A percentile compares a stretch with the other conserved stretches of the same genome.
phyloP scores from a whole-genome alignment of 2,888 invertebrate genomes.

The Leptinotarsa rubiginosa region DNA sequence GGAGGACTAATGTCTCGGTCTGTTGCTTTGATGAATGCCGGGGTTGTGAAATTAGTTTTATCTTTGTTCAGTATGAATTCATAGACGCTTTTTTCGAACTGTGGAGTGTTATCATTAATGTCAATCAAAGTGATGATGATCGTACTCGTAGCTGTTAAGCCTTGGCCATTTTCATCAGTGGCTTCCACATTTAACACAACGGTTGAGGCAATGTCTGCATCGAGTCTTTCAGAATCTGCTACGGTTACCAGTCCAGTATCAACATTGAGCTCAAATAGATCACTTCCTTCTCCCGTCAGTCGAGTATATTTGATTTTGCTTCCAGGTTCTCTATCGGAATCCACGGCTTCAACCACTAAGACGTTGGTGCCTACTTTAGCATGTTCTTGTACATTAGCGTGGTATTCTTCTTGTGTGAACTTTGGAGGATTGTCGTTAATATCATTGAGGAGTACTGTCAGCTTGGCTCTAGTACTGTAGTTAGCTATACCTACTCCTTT shows the following conservation, averaged over 20 bases:
- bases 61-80: slow-evolving; percentile 84
- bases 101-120: slow-evolving; percentile 70
- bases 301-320: slow-evolving; percentile 69
- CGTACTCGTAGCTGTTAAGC: slow-evolving; percentile 79
- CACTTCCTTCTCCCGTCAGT: slow-evolving; percentile 72
- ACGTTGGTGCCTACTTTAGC: slow-evolving; percentile 71
- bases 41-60: slow-evolving; percentile 77
- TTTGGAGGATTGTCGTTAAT: slow-evolving; percentile 89
- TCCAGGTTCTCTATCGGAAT: slow-evolving; percentile 82
- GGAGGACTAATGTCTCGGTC: slow-evolving; percentile 87
- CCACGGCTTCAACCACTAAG: slow-evolving; percentile 79
- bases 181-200: slow-evolving; percentile 87
- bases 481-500: slow-evolving; percentile 84
- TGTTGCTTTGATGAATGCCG: slow-evolving; percentile 81
- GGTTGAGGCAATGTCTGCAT: slow-evolving; percentile 83
- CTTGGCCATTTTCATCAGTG: slow-evolving; percentile 86
- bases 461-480: slow-evolving; percentile 78
- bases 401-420: slow-evolving; percentile 80
- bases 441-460: slow-evolving; percentile 85
- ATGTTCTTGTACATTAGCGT: slow-evolving; percentile 83
- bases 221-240: slow-evolving; percentile 80
- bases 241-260: slow-evolving; percentile 85
- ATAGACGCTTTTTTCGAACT: slow-evolving; percentile 83
- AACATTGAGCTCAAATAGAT: slow-evolving; percentile 82
- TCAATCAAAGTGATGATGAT: slow-evolving; percentile 81